These are phyloP conservation scores for Marcusenius ussheri DNA, from an alignment of 2,113 vertebrate species.

Conservation along the genomic window DNA sequence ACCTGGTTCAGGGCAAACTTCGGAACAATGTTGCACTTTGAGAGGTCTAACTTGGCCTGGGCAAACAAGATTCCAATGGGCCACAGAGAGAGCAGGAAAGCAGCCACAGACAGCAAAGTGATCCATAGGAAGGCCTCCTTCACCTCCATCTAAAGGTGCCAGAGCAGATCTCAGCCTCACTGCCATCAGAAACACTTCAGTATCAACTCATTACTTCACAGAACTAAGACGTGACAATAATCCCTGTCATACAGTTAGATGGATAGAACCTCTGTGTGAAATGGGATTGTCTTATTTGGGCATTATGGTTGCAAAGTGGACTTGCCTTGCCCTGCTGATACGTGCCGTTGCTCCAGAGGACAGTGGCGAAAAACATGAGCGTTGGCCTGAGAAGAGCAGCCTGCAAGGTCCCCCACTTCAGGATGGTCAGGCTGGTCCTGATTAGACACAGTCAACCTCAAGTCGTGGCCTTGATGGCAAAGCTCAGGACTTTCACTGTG, in stretches of 20 bases:
- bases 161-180: not conserved
- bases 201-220: too few relatives aligned
- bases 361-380: slow-evolving; percentile 16
- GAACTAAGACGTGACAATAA: not conserved
- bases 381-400: slow-evolving; percentile 14
- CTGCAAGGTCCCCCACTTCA: slow-evolving; percentile 20
- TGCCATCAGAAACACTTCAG: not conserved
- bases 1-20: slow-evolving; percentile 24
- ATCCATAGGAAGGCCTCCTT: slow-evolving; percentile 12
- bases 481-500: not conserved
- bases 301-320: not conserved
- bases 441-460: not conserved
- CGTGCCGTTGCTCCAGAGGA: slow-evolving; percentile 21
- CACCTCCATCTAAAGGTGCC: not conserved
- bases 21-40: slow-evolving; percentile 11
- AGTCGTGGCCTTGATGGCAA: not conserved
- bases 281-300: not conserved
- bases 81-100: slow-evolving; percentile 15
- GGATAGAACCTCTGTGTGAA: not conserved
- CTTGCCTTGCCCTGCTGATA: slow-evolving; percentile 13
- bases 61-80: slow-evolving; percentile 14
- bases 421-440: slow-evolving; percentile 2
- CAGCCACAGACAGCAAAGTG: slow-evolving; percentile 11
- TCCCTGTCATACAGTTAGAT: not conserved
- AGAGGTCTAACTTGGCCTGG: slow-evolving; percentile 12